A percentile compares a stretch with the other conserved stretches of the same genome.
These are phyloP conservation scores for Morone saxatilis DNA, from an alignment of 2,113 vertebrate species.

Conservation along the genomic window DNA sequence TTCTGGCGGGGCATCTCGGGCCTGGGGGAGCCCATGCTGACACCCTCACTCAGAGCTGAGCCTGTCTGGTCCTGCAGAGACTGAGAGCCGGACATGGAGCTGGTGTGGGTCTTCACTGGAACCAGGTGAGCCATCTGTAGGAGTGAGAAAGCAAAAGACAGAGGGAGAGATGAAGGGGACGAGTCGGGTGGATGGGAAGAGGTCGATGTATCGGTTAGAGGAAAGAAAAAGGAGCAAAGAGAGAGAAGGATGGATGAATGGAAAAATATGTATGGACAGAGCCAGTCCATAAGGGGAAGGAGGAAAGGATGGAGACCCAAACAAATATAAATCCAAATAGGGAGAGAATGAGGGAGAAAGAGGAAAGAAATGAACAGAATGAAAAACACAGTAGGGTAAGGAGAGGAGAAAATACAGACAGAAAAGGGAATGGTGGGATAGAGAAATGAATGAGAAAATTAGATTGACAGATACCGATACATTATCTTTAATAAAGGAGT, in stretches of 20 bases:
- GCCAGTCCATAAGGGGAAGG: neutral
- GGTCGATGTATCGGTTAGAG: neutral
- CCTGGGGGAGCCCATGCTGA: conserved; percentile 86
- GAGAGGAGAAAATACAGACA: neutral
- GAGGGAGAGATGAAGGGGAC: neutral
- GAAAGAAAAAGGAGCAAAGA: neutral
- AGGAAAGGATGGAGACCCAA: neutral
- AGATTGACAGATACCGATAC: neutral
- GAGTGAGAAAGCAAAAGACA: conserved; percentile 37
- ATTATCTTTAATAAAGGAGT: neutral
- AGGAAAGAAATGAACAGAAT: neutral
- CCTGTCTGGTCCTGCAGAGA: conserved; percentile 95
- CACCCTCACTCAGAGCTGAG: conserved; percentile 89
- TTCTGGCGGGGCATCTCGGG: conserved; percentile 96
- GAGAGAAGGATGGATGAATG: neutral
- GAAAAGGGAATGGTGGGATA: neutral
- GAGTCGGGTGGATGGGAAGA: neutral
- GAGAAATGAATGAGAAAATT: neutral
- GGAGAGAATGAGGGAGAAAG: neutral
- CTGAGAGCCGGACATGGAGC: conserved; percentile 94
- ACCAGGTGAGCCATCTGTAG: conserved; percentile 92
- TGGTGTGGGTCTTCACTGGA: conserved; percentile 92
- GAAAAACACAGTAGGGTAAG: neutral
- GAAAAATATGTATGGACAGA: neutral
- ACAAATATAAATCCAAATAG: neutral